Evolutionary conservation across 2,888 invertebrate genomes (phyloP).

Genomic region (Nomada fucata): DNA sequence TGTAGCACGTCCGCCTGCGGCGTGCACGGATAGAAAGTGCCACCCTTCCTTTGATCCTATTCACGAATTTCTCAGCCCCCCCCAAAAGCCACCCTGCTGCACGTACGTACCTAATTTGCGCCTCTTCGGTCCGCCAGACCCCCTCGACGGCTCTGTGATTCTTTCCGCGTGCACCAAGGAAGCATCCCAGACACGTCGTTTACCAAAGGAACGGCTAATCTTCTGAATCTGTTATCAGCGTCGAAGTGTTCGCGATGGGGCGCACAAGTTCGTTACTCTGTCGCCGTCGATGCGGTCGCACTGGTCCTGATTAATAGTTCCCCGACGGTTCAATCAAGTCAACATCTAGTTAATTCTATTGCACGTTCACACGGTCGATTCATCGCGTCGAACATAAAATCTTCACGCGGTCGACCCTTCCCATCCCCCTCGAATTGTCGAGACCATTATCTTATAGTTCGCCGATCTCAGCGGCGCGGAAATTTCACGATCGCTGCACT

Average conservation of each 20-base stretch:
- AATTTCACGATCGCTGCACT: too few species aligned
- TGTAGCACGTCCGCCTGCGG: conserved; percentile 11
- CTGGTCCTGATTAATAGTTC: not conserved
- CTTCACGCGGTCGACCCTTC: too few species aligned
- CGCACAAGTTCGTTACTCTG: not conserved
- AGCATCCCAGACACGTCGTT: not conserved
- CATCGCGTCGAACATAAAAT: too few species aligned
- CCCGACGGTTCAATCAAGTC: too few species aligned
- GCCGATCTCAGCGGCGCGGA: too few species aligned
- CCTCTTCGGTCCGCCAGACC: not conserved
- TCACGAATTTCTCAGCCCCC: conserved; percentile 22
- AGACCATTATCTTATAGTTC: too few species aligned
- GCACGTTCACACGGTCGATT: too few species aligned
- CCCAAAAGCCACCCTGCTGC: not conserved
- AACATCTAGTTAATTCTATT: too few species aligned
- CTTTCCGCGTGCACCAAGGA: conserved; percentile 7
- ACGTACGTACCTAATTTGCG: conserved; percentile 42
- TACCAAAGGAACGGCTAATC: not conserved
- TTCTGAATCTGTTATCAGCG: not conserved
- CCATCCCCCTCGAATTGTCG: too few species aligned
- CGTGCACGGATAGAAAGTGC: not conserved
- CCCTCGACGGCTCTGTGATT: not conserved
- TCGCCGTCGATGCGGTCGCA: not conserved
- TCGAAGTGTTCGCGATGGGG: not conserved
- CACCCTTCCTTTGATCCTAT: conserved; percentile 24